A percentile compares a stretch with the other conserved stretches of the same genome.
These are phyloP conservation scores for Entelurus aequoreus DNA, from an alignment of 2,113 vertebrate genomes.

Conservation along the genomic window DNA sequence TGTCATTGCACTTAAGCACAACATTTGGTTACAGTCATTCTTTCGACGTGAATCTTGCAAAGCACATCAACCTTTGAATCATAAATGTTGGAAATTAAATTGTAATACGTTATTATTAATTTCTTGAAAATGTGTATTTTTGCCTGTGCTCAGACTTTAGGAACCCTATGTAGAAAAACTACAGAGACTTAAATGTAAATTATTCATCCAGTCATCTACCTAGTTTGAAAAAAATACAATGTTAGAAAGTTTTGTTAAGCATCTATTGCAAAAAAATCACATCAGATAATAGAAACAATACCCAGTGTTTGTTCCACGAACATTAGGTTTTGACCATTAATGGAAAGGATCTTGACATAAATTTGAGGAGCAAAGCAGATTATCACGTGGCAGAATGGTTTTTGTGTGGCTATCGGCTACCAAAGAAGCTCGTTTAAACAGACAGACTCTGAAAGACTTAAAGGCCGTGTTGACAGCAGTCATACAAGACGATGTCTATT, in stretches of 20 bases:
- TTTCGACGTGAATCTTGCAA: too few relatives aligned
- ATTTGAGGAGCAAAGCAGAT: constrained; percentile 31
- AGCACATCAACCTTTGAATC: too few relatives aligned
- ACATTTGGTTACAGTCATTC: too few relatives aligned
- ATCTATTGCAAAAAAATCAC: constrained; percentile 18
- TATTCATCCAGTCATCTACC: neutral
- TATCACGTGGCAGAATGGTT: constrained; percentile 29
- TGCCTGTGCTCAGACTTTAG: too few relatives aligned
- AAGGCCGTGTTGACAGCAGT: constrained; percentile 62
- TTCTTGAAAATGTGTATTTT: too few relatives aligned
- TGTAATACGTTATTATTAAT: too few relatives aligned
- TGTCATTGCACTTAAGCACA: too few relatives aligned
- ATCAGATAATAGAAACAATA: constrained; percentile 33
- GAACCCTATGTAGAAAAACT: neutral
- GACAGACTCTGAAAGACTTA: constrained; percentile 56
- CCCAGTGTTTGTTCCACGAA: constrained; percentile 45
- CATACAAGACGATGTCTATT: constrained; percentile 50
- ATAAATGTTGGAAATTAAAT: too few relatives aligned
- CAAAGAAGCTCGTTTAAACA: constrained; percentile 58
- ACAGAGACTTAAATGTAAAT: neutral
- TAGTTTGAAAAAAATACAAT: too few relatives aligned
- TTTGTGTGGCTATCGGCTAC: constrained; percentile 45
- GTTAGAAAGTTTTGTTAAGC: constrained; percentile 21
- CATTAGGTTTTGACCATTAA: constrained; percentile 47
- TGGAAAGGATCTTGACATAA: constrained; percentile 46